Evolutionary conservation across 2,113 vertebrate genomes (phyloP).

Genomic region (Ceyx melanurus): DNA sequence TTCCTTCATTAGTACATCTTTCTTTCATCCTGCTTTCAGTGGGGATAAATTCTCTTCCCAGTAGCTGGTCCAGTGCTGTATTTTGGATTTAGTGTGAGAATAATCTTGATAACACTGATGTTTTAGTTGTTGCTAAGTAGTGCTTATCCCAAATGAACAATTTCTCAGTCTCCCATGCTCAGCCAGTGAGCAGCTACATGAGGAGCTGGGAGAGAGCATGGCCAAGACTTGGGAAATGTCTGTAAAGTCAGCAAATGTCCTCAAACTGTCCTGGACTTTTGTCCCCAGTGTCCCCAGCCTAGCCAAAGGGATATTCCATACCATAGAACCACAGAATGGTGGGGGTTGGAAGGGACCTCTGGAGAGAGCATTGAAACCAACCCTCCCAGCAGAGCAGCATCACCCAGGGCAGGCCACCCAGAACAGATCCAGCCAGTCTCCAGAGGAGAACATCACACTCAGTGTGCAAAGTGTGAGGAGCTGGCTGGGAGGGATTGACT

Average conservation of each 20-base stretch:
- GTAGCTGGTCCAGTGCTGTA: background rate
- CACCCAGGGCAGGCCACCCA: no score
- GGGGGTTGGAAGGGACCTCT: no score
- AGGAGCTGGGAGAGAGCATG: background rate
- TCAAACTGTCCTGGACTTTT: background rate
- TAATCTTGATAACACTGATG: background rate
- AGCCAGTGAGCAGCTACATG: background rate
- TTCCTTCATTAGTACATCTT: background rate
- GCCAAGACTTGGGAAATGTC: background rate
- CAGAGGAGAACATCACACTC: no score
- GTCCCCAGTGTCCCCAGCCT: no score
- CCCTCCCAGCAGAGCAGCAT: no score
- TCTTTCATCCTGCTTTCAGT: background rate
- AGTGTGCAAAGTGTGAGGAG: background rate
- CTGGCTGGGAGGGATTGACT: background rate
- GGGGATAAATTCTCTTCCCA: background rate
- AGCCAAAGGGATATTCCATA: background rate
- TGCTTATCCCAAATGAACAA: background rate
- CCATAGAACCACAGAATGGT: background rate
- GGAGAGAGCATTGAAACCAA: no score
- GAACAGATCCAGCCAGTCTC: no score
- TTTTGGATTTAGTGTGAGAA: background rate
- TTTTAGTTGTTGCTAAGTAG: background rate
- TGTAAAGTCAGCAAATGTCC: background rate
- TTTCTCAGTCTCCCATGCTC: background rate